Percentiles rank a stretch among this genome's conserved stretches.
Evolutionary conservation across 2,113 vertebrate species (phyloP).

Genomic region (Pseudolaguvia tuberculata): DNA sequence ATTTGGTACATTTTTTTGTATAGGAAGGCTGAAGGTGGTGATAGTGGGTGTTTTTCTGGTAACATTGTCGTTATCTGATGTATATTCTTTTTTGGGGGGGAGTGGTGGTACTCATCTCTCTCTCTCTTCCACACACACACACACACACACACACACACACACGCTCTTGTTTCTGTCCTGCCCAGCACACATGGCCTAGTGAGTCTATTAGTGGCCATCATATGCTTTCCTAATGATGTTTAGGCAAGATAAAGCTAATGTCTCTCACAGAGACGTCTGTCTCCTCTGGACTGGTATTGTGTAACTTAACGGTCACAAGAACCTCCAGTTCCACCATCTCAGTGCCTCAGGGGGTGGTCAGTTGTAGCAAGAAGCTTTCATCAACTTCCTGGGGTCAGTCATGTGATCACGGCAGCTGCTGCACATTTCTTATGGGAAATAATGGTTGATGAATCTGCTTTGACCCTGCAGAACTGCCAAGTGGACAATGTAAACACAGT

Average conservation of each 20-base stretch:
- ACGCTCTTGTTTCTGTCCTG: background rate
- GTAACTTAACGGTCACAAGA: conserved; percentile 31
- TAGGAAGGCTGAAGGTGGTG: background rate
- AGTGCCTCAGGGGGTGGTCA: conserved; percentile 34
- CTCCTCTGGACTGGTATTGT: background rate
- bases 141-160: background rate
- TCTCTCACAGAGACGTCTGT: background rate
- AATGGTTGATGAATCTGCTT: conserved; percentile 6
- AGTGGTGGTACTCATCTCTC: no score
- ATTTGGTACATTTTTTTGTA: background rate
- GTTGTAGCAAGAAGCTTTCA: conserved; percentile 31
- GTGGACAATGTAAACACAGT: conserved; percentile 9
- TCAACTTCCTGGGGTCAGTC: conserved; percentile 39
- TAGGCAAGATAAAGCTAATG: conserved; percentile 14
- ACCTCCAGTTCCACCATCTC: conserved; percentile 14
- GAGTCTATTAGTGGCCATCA: conserved; percentile 5
- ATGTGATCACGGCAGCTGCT: conserved; percentile 46
- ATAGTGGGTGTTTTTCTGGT: background rate
- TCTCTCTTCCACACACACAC: no score
- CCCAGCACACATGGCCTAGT: background rate
- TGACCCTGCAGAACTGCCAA: conserved; percentile 11
- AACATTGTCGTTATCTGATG: background rate
- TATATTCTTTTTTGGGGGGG: background rate
- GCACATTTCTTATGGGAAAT: conserved; percentile 17
- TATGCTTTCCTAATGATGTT: conserved; percentile 22